Base-by-base conservation (phyloP, 1,140 invertebrate species). In the Matsumurasca onukii region DNA sequence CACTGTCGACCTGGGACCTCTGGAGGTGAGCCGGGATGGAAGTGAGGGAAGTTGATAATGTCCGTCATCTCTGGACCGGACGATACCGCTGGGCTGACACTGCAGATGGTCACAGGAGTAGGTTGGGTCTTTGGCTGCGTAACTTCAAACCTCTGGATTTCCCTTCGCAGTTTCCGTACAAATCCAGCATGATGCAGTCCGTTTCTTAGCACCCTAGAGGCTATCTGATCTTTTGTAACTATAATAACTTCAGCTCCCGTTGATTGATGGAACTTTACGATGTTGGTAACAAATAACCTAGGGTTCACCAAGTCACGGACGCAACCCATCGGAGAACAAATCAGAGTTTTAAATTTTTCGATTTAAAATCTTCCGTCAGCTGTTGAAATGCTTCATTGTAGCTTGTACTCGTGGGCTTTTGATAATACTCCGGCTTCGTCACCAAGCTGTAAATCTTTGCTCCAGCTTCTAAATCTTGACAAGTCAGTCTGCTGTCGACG, bases 291-390 rank as follows among this genome's bases (percentile, higher is more conserved):
- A 45, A 45, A 45, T 12, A 12, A n/a, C 9, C n/a, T n/a, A 9
- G n/a, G 13, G 5, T 52, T 22, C 5, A 52, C 22, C 22, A 52
- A 24, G 49, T 52, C 49, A 3, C 5, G 49, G 9, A 52, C 49
- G 22, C 49, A 52, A 20, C 49, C 49, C 20, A 52, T 52, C 22
- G 49, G 49, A n/a, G 49, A 52, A 24, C 49, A 52, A 5, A 52
- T 24, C 20, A 52, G 22, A 12, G 49, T 52, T 22, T 20, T 5
- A 52, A 24, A 13, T 20, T 22, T n/a, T 13, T n/a, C 12, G 5
- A 12, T 52, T 52, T 52, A 5, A 52, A 52, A 22, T 52, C 22
- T 52, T 52, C 49, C 22, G 5, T 52, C 20, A 52, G 49, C 20
- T 52, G 49, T 52, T 52, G 12, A 52, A 52, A 45, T 12, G 39